Evolutionary conservation across 2,113 vertebrate genomes (phyloP).

Genomic region (Microcebus lehilahytsara): DNA sequence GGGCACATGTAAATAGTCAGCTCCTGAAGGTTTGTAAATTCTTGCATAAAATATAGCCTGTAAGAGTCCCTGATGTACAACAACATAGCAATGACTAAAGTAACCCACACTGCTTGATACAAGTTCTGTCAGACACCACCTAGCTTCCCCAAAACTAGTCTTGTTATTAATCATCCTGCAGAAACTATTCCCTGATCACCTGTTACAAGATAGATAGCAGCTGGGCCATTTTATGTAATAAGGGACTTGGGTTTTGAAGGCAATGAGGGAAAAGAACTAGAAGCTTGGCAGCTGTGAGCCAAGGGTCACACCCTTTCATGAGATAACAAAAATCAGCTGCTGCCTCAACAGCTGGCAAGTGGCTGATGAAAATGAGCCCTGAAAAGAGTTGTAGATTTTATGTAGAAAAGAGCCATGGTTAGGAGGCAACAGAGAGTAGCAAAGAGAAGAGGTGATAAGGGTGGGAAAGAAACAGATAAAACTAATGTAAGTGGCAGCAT

Average conservation of each 20-base stretch:
- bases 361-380: not conserved
- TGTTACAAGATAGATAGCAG: conserved; percentile 39
- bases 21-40: not conserved
- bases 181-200: conserved; percentile 44
- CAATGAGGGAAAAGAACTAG: conserved; percentile 25
- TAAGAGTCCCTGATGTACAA: not conserved
- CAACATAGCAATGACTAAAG: not conserved
- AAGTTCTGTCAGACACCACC: not conserved
- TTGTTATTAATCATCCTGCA: not conserved
- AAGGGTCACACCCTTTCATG: not conserved
- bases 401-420: not conserved
- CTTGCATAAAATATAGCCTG: not conserved
- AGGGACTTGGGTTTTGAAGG: conserved; percentile 38
- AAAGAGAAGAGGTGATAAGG: not conserved
- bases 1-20: not conserved
- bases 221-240: conserved; percentile 10
- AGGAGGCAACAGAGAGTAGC: not conserved
- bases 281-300: conserved; percentile 46
- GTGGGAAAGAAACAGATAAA: not conserved
- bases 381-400: not conserved
- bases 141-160: not conserved
- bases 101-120: not conserved
- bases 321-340: conserved; percentile 57
- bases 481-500: not conserved
- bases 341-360: conserved; percentile 55